Conservation (phyloP, 1,140 invertebrate genomes). For the Carposina sasakii region DNA sequence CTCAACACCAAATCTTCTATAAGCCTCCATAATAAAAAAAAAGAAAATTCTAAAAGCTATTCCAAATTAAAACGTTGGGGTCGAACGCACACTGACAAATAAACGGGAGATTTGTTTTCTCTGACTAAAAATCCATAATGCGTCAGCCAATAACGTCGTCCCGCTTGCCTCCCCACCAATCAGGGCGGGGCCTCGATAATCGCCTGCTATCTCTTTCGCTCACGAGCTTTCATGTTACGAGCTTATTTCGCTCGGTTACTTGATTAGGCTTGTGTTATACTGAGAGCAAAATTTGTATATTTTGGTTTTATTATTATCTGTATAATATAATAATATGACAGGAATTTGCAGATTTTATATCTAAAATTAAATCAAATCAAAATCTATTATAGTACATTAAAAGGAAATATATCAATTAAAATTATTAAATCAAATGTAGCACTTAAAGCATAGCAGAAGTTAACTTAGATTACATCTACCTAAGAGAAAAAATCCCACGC, state of each 20-base stretch:
- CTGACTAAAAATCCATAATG: conserved; percentile 64
- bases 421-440: no score
- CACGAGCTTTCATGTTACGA: conserved; percentile 40
- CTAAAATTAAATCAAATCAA: no score
- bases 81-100: conserved; percentile 55
- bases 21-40: conserved; percentile 30
- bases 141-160: conserved; percentile 50
- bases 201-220: conserved; percentile 42
- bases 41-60: conserved; percentile 14
- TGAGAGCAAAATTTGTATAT: conserved; percentile 9
- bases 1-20: conserved; percentile 31
- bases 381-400: no score
- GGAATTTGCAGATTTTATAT: no score
- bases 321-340: no score
- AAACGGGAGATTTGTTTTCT: no score
- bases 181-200: conserved; percentile 45
- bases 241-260: conserved; percentile 28
- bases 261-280: conserved; percentile 34
- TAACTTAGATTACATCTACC: no score
- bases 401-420: no score
- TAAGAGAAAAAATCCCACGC: no score
- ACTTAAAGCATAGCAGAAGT: no score
- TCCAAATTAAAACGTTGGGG: conserved; percentile 20
- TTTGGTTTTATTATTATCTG: no score
- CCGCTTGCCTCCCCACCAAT: conserved; percentile 46